These are phyloP conservation scores for Phrynocephalus vlangalii DNA, from an alignment of 2,797 vertebrate species.

Conservation along the genomic window DNA sequence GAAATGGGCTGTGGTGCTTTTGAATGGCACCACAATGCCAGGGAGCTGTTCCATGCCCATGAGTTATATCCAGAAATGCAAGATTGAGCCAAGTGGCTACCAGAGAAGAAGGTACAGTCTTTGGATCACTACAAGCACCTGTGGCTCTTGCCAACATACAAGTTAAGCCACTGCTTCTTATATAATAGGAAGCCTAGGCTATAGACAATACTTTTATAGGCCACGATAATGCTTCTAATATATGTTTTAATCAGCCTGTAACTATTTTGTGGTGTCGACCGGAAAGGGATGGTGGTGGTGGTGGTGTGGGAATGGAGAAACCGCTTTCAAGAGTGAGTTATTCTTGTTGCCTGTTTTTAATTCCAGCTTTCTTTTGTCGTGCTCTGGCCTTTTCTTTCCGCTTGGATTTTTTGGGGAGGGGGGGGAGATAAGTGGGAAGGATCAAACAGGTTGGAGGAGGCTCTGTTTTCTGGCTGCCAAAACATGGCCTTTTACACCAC, in stretches of 20 bases:
- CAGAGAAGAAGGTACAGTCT: background rate
- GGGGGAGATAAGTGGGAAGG: constrained; percentile 66
- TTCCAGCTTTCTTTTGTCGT: constrained; percentile 14
- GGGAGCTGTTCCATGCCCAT: background rate
- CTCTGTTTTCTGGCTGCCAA: constrained; percentile 74
- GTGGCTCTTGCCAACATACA: background rate
- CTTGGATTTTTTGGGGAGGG: constrained; percentile 41
- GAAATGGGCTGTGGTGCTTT: background rate
- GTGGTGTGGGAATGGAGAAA: background rate
- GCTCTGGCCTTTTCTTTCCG: constrained; percentile 55
- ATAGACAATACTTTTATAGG: too few species aligned
- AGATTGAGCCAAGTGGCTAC: background rate
- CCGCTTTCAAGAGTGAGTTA: background rate
- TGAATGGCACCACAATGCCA: background rate
- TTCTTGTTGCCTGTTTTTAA: background rate
- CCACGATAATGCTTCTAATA: background rate
- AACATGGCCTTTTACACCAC: constrained; percentile 79
- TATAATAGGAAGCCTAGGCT: background rate
- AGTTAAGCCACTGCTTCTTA: background rate
- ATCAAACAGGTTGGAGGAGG: constrained; percentile 79
- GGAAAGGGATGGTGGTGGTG: background rate
- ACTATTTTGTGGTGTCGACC: constrained; percentile 27
- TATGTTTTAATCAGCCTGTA: background rate
- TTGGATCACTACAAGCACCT: background rate
- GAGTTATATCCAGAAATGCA: background rate